These are phyloP conservation scores for Cyrtodaria siliqua DNA, from an alignment of 2,888 invertebrate genomes.

Conservation along the genomic window DNA sequence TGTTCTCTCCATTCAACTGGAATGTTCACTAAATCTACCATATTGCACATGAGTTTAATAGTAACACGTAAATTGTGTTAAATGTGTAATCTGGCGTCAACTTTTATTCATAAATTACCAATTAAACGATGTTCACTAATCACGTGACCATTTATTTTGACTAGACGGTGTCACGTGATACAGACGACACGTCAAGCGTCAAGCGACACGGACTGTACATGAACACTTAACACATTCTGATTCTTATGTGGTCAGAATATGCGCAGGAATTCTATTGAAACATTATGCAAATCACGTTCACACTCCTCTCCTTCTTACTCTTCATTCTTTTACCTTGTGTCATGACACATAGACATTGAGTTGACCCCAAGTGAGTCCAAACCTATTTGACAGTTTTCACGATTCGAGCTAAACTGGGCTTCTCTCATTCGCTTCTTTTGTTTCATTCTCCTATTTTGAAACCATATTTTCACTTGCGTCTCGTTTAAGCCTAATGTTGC, in stretches of 20 bases:
- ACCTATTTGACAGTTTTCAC: conserved; percentile 72
- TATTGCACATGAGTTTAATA: too few species aligned
- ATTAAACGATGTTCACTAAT: too few species aligned
- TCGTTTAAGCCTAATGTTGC: conserved; percentile 98
- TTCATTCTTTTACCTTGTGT: conserved; percentile 63
- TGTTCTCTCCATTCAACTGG: too few species aligned
- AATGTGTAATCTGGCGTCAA: too few species aligned
- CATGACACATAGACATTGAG: conserved; percentile 74
- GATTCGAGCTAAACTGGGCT: conserved; percentile 74
- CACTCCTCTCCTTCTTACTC: not conserved
- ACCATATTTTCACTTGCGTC: conserved; percentile 90
- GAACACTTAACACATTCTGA: not conserved
- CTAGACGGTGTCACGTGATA: too few species aligned
- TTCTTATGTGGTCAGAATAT: too few species aligned
- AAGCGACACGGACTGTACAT: not conserved
- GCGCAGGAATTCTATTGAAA: conserved; percentile 49
- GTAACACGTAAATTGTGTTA: too few species aligned
- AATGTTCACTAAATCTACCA: too few species aligned
- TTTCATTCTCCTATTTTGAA: conserved; percentile 86
- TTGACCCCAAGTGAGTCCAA: conserved; percentile 75
- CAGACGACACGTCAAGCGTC: too few species aligned
- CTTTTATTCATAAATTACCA: too few species aligned
- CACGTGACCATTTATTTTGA: too few species aligned
- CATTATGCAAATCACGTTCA: conserved; percentile 34
- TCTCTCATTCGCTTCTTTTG: conserved; percentile 86